A percentile compares a stretch with the other conserved stretches of the same genome.
These are phyloP conservation scores for Drosophila bocki DNA, from an alignment of 1,140 invertebrate species.

Conservation along the genomic window DNA sequence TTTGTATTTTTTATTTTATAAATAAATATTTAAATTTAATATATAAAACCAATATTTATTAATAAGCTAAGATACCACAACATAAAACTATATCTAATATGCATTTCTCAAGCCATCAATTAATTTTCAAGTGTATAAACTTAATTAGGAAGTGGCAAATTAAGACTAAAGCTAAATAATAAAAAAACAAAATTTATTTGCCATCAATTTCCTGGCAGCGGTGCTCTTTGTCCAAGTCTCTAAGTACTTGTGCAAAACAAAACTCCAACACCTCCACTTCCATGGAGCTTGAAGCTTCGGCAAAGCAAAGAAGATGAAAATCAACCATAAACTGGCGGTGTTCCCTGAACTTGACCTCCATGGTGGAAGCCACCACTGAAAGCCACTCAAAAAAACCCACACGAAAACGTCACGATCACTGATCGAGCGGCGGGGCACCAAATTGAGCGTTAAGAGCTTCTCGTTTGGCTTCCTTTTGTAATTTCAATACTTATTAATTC, in stretches of 20 bases:
- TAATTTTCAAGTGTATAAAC: not conserved
- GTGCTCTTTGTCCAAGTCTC: not conserved
- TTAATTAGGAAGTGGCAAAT: constrained; percentile 15
- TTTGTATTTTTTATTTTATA: not conserved
- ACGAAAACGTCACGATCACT: constrained; percentile 57
- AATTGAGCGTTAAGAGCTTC: constrained; percentile 50
- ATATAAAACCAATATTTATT: not conserved
- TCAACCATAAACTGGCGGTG: constrained; percentile 38
- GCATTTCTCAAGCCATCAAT: not conserved
- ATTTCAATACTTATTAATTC: constrained; percentile 37
- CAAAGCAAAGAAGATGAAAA: constrained; percentile 21
- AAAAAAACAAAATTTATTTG: constrained; percentile 1
- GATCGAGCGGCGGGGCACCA: constrained; percentile 22
- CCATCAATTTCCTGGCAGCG: constrained; percentile 13
- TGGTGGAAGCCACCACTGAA: constrained; percentile 17
- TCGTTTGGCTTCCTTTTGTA: constrained; percentile 41
- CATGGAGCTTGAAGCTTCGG: constrained; percentile 1
- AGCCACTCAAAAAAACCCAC: constrained; percentile 18
- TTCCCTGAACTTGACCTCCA: constrained; percentile 79
- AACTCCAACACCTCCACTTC: constrained; percentile 19
- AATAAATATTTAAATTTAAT: not conserved
- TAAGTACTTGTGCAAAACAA: constrained; percentile 19
- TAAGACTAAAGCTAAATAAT: not conserved
- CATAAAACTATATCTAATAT: not conserved
- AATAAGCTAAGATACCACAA: not conserved